Evolutionary conservation across 2,797 vertebrate genomes (phyloP).

Genomic region (Myotis findleyi): DNA sequence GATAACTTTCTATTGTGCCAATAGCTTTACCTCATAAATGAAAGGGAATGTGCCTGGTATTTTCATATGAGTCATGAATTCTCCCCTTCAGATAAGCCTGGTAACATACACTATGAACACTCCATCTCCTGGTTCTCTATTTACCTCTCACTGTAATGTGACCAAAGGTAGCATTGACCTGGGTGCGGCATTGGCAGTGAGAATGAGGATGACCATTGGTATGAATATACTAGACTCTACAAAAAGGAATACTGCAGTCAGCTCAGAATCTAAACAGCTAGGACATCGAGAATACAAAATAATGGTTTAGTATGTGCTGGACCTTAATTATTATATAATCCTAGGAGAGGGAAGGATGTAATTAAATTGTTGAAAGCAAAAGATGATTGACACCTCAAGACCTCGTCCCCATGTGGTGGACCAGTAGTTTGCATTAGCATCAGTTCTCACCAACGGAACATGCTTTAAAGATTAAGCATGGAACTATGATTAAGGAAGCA

Average conservation of each 20-base stretch:
- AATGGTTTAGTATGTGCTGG: not conserved
- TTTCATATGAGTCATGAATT: not conserved
- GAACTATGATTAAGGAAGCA: not conserved
- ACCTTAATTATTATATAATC: not conserved
- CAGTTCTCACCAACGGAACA: not conserved
- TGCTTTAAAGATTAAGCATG: not conserved
- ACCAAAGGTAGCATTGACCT: not conserved
- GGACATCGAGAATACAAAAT: not conserved
- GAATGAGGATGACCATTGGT: not conserved
- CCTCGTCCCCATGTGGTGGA: not conserved
- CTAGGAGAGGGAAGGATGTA: not conserved
- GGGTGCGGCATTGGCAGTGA: not conserved
- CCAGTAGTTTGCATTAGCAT: not conserved
- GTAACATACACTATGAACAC: not conserved
- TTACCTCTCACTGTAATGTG: conserved; percentile 21
- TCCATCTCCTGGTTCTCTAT: not conserved
- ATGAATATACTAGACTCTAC: not conserved
- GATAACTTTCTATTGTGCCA: not conserved
- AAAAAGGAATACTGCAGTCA: not conserved
- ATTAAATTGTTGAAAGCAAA: not conserved
- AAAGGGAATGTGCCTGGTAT: not conserved
- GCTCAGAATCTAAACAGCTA: not conserved
- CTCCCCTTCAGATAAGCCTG: not conserved
- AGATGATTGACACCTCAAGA: not conserved
- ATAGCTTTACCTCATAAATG: not conserved